Evolutionary conservation across 1,140 invertebrate genomes (phyloP), one percentile per base, ranked within the genome.

Genomic region (Calephelis nemesis): DNA sequence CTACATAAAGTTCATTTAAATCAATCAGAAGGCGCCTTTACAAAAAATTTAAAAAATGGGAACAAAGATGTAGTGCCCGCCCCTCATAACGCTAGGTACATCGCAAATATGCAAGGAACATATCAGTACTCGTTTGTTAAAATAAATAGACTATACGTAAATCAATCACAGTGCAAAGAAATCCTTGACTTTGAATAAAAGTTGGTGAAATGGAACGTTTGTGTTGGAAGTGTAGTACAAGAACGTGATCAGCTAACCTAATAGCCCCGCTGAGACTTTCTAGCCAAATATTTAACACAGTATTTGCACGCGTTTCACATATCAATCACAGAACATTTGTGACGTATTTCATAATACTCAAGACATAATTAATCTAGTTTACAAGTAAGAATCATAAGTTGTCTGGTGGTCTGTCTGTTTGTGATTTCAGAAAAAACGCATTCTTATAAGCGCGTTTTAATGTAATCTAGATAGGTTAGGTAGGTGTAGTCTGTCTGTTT

Each of bases 181-280:
- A 12, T 11, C 54, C 54, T 60, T 60, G 54, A 60, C 30, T 39
- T 60, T 60, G 54, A 60, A 40, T 60, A 60, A 12, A 12, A 30
- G 19, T 60, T 39, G 10, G 54, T 39, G 30, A 58, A 58, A 58
- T 58, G 7, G 30, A 58, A 58, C 30, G 39, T 39, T 58, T 58
- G 19, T 40, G 54, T 11, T 39, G 11, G 15, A 58, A 45, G 42
- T 45, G 42, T 45, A 9, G 54, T 30, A 19, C 12, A 19, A 58
- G 54, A 58, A 58, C 54, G 54, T 58, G 54, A 58, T 19, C 11
- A 58, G 54, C 52, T 58, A 58, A 58, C 54, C 54, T 58, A 58
- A 58, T 58, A 12, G 54, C 30, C 54, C 54, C 52, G 15, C 54
- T 11, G 54, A 58, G 54, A 58, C 54, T 58, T 58, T 58, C 54